Evolutionary conservation across 92 coral and sea anemone species (phyloP), one percentile per base, ranked within the genome.

Genomic region (Epizoanthus fatuus): DNA sequence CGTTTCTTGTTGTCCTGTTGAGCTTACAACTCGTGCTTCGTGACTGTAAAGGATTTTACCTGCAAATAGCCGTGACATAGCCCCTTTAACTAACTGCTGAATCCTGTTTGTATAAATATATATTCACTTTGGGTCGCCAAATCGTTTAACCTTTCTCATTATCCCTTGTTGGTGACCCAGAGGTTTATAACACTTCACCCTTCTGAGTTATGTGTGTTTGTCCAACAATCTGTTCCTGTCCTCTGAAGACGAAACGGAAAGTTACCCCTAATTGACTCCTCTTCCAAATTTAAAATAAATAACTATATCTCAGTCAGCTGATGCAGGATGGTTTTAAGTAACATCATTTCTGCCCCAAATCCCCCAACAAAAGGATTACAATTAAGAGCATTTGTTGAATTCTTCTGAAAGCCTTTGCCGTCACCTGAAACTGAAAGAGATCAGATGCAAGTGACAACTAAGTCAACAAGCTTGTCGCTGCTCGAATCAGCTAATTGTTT

Each of bases 91-190:
- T 12, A 59, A 42, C 16, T 75, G 38, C 8, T 77, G 42, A 29
- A 53, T 29, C 25, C 17, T 42, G 56, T 77, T 77, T 77, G 10
- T 60, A 40, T 17, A 77, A 59, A 77, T 69, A 77, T 37, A 60
- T 39, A 76, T 77, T 59, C 82, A 17, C 57, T 77, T 11, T 62
- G 57, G 69, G 69, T 77, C 82, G 54, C 70, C 69, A 77, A 59
- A 60, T 16, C 82, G 55, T 77, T 77, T 77, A 77, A 77, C 82
- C 82, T 44, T 77, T 60, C 70, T 77, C 38, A 64, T 77, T 77
- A 77, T 77, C 69, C 70, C 40, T 77, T 44, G 67, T 62, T 22
- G 82, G 58, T 60, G 82, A 59, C 70, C 82, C 53, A 19, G 70
- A 60, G 12, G 64, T 77, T 40, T 70, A 62, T 4, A 59, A 42